Evolutionary conservation across 1,140 invertebrate species (phyloP), one percentile per base, ranked within the genome.

Genomic region (Mya arenaria): DNA sequence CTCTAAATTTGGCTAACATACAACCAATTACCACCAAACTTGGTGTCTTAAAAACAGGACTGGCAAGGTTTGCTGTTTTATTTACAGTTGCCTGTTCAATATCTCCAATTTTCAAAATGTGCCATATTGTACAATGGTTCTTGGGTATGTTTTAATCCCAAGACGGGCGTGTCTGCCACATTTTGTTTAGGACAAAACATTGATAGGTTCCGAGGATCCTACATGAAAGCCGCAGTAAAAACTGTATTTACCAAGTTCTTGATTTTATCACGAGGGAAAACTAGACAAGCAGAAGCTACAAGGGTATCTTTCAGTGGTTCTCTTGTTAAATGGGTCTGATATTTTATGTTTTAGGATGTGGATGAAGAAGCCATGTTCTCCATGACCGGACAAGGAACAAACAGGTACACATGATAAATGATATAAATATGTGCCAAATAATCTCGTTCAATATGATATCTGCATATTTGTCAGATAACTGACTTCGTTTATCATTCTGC

Each of bases 391-490:
- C 77, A 80, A 77, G 86, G 86, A 74, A 65, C 81, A 4, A 87
- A 87, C 74, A 87, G 86, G 86, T 87, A 87, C 62, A 19, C 28
- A n/a, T n/a, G n/a, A n/a, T n/a, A n/a, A n/a, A n/a, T n/a, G n/a
- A n/a, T n/a, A n/a, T n/a, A n/a, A n/a, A n/a, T 66, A 19, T 41
- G 23, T 17, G 39, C 52, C 28, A 48, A 13, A 19, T 13, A 48
- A 10, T 48, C 41, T 19, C 10, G 10, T 10, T 13, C 41, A 48
- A 19, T 10, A 48, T 19, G 19, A 19, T 10, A 19, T 13, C 10
- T 19, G 10, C 10, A 48, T 19, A 48, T 10, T 10, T 48, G 19
- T 48, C 10, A 13, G 19, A 19, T 48, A 10, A 10, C 10, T 48
- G 41, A 48, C 10, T 19, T 48, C 41, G 10, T 13, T 48, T 10